These are phyloP conservation scores for Pristionchus mayeri DNA, from an alignment of 2,888 invertebrate species.

Conservation along the genomic window DNA sequence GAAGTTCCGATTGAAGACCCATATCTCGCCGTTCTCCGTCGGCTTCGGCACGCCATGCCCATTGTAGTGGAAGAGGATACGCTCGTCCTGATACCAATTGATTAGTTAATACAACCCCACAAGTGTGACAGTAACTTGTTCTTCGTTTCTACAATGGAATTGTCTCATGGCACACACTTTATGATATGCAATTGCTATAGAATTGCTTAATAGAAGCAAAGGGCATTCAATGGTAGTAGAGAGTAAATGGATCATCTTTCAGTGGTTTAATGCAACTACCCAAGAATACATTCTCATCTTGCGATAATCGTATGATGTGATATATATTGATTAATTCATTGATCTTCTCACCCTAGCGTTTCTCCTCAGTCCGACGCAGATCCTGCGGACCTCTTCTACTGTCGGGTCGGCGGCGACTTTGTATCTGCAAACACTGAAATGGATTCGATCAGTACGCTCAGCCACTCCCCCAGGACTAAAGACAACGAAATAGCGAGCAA, in stretches of 20 bases:
- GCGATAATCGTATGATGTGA: too few species aligned
- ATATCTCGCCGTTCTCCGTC: conserved; percentile 91
- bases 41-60: conserved; percentile 99
- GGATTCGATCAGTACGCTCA: not conserved
- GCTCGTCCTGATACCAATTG: conserved; percentile 81
- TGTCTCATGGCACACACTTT: too few species aligned
- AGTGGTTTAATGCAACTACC: too few species aligned
- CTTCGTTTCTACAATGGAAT: too few species aligned
- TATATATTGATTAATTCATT: too few species aligned
- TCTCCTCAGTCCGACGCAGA: conserved; percentile 92
- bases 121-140: too few species aligned
- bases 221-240: too few species aligned
- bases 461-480: not conserved
- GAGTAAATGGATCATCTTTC: too few species aligned
- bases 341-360: conserved; percentile 94
- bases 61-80: conserved; percentile 97
- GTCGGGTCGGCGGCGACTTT: conserved; percentile 97
- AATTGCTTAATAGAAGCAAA: too few species aligned
- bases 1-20: conserved; percentile 90
- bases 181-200: too few species aligned
- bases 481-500: not conserved
- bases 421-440: conserved; percentile 81
- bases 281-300: too few species aligned
- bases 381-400: conserved; percentile 95
- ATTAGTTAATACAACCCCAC: not conserved